phyloP scores from a whole-genome alignment of 1,140 invertebrate genomes.

The Papilio polytes region DNA sequence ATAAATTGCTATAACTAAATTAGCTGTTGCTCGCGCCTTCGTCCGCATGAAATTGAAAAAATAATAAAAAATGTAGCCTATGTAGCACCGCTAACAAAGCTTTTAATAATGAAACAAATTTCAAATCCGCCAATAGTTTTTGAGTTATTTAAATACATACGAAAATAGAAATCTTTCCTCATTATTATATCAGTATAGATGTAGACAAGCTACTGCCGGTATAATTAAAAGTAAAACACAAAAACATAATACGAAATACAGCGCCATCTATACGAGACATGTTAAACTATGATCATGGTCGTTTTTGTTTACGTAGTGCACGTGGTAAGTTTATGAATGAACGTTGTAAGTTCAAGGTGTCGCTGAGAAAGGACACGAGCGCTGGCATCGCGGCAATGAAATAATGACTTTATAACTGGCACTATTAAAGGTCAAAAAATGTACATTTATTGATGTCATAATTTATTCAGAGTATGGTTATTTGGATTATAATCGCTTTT shows the following conservation, averaged over 20 bases:
- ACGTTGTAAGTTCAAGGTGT: constrained; percentile 63
- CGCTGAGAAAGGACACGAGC: constrained; percentile 41
- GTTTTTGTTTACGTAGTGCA: constrained; percentile 60
- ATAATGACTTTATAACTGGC: not conserved
- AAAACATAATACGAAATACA: constrained; percentile 31
- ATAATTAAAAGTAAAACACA: not conserved
- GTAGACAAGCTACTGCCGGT: no score
- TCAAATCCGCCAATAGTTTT: no score
- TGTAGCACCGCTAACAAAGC: no score
- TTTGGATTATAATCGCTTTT: not conserved
- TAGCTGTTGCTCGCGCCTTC: no score
- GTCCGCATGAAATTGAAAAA: no score
- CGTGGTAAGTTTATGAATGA: constrained; percentile 45
- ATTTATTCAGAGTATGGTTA: not conserved
- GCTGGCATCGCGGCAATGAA: constrained; percentile 48
- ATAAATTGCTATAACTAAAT: no score
- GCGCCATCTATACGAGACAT: constrained; percentile 61
- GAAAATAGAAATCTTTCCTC: no score
- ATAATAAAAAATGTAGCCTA: no score
- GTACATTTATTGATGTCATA: not conserved
- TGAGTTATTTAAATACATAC: no score
- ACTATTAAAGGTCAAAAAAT: not conserved
- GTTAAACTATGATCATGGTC: constrained; percentile 62
- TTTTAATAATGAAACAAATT: no score
- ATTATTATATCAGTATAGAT: no score